Percentiles rank a stretch among this genome's conserved stretches.
phyloP scores from a whole-genome alignment of 2,888 invertebrate genomes.

The Metallyticus violacea region DNA sequence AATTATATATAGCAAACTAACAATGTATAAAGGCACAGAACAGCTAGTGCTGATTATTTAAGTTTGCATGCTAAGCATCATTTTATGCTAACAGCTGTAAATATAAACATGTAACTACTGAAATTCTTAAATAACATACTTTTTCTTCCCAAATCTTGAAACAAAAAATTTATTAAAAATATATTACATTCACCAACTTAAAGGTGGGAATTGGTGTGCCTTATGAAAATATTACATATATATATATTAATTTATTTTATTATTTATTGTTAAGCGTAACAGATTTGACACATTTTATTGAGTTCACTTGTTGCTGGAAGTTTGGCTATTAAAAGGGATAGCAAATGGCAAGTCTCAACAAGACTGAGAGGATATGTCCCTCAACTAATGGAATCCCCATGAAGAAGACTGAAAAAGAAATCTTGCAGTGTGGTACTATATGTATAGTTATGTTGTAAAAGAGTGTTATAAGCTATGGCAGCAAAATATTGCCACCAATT shows the following conservation, averaged over 20 bases:
- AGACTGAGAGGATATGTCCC: not conserved
- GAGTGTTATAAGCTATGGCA: too few relatives aligned
- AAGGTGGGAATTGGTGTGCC: not conserved
- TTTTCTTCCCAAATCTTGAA: not conserved
- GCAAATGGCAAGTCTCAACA: not conserved
- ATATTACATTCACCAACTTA: not conserved
- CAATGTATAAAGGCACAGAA: not conserved
- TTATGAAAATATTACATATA: not conserved
- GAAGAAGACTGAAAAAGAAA: slow-evolving; percentile 2
- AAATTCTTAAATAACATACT: too few relatives aligned
- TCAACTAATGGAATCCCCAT: not conserved
- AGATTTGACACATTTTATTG: not conserved
- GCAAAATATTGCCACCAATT: not conserved
- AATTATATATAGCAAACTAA: not conserved
- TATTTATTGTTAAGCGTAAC: not conserved
- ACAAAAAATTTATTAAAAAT: not conserved
- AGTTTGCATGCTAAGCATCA: not conserved
- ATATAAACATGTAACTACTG: not conserved
- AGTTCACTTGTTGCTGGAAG: not conserved
- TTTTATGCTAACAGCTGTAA: not conserved
- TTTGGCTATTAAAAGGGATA: not conserved
- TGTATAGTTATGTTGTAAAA: not conserved
- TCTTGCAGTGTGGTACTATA: not conserved
- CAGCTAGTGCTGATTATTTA: not conserved
- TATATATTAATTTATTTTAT: not conserved